These are phyloP conservation scores for Myotis brandtii DNA, from an alignment of 2,113 vertebrate species.

Conservation along the genomic window DNA sequence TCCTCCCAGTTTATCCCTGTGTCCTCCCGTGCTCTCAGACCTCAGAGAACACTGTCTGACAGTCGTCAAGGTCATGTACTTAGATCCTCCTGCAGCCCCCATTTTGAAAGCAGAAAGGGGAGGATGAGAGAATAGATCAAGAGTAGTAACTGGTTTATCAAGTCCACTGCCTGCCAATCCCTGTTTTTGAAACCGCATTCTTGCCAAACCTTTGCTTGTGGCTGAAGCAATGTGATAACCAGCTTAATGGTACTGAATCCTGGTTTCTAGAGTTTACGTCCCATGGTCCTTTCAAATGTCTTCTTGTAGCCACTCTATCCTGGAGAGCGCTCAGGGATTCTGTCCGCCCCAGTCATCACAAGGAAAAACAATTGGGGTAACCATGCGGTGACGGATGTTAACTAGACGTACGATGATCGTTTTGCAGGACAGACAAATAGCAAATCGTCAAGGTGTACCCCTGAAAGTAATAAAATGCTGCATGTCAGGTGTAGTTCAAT, in stretches of 20 bases:
- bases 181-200: neutral
- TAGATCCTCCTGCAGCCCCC: neutral
- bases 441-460: neutral
- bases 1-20: neutral
- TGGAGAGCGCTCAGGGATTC: neutral
- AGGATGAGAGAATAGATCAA: neutral
- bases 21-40: neutral
- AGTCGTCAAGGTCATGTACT: neutral
- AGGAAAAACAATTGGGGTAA: too few relatives aligned
- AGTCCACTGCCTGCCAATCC: neutral
- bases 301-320: neutral
- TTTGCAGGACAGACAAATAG: neutral
- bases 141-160: neutral
- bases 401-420: neutral
- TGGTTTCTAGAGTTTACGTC: neutral
- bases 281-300: neutral
- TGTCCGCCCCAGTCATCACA: neutral
- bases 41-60: neutral
- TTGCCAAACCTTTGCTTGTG: neutral
- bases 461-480: neutral
- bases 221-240: neutral
- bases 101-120: neutral
- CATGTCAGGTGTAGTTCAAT: neutral
- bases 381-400: neutral
- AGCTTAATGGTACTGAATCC: neutral